phyloP scores from a whole-genome alignment of 2,113 vertebrate genomes.

The Pterocles burchelli region DNA sequence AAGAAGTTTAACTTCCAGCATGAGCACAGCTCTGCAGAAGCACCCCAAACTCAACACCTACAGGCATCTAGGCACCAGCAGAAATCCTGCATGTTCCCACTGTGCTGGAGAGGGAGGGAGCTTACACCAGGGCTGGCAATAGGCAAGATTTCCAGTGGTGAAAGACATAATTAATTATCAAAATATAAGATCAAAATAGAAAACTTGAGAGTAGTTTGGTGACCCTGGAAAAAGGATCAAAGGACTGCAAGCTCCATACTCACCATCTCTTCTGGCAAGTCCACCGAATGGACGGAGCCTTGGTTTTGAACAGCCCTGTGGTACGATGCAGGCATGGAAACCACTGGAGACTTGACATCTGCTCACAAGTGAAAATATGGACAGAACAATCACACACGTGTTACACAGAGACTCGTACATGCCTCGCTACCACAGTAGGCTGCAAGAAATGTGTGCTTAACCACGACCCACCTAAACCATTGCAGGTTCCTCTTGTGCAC shows the following conservation, averaged over 20 bases:
- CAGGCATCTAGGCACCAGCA: not conserved
- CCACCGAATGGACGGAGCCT: not conserved
- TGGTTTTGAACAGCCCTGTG: not conserved
- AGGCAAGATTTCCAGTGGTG: not conserved
- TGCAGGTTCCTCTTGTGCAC: not conserved
- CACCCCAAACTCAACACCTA: not conserved
- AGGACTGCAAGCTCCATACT: not conserved
- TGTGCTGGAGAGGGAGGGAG: fast-evolving
- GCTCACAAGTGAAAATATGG: not conserved
- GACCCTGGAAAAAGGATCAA: not conserved
- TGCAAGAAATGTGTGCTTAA: not conserved
- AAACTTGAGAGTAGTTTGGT: not conserved
- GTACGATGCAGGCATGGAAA: not conserved
- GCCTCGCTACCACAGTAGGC: not conserved
- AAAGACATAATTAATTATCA: not conserved
- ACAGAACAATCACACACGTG: not conserved
- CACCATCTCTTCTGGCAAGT: not conserved
- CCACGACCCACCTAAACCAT: not conserved
- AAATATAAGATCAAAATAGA: not conserved
- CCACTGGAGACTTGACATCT: not conserved
- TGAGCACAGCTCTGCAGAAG: not conserved
- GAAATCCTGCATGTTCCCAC: not conserved
- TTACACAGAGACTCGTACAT: not conserved
- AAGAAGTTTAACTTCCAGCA: not conserved
- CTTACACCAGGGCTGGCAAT: not conserved